Conservation (phyloP, 2,888 invertebrate species). For the Pyrocoelia pectoralis region DNA sequence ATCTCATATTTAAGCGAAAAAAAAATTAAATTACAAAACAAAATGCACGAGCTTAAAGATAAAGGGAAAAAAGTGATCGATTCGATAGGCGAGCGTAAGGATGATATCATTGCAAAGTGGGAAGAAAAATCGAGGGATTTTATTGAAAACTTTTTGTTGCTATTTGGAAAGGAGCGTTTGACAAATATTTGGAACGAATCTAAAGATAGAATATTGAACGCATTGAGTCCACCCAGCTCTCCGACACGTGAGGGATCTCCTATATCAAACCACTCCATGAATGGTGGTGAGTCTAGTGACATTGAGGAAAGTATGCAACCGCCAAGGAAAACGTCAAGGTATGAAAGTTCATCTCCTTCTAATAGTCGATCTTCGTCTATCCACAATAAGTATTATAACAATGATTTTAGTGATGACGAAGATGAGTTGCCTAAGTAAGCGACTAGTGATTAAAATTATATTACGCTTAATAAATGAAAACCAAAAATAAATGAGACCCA, state of each 20-base stretch:
- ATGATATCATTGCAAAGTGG: slow-evolving; percentile 95
- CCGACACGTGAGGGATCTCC: slow-evolving; percentile 61
- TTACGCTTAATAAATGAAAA: slow-evolving; percentile 15
- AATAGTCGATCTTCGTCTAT: slow-evolving; percentile 29
- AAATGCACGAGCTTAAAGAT: slow-evolving; percentile 95
- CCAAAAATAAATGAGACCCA: slow-evolving; percentile 14
- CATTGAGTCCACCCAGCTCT: slow-evolving; percentile 88
- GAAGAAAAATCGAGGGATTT: slow-evolving; percentile 98
- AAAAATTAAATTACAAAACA: slow-evolving; percentile 95
- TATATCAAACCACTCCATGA: slow-evolving; percentile 51
- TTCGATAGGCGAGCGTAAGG: slow-evolving; percentile 81
- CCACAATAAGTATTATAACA: slow-evolving; percentile 41
- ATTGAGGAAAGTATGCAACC: slow-evolving; percentile 54
- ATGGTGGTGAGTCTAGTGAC: slow-evolving; percentile 49
- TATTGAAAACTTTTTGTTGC: slow-evolving; percentile 92
- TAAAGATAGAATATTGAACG: slow-evolving; percentile 88
- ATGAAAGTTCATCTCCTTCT: slow-evolving; percentile 50
- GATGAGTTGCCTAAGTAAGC: slow-evolving; percentile 39
- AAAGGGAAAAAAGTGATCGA: slow-evolving; percentile 90
- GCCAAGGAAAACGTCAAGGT: slow-evolving; percentile 56
- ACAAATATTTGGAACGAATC: slow-evolving; percentile 93
- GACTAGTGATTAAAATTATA: slow-evolving; percentile 14
- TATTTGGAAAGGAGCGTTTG: slow-evolving; percentile 89
- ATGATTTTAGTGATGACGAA: slow-evolving; percentile 56
- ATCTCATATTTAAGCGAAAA: slow-evolving; percentile 98